Evolutionary conservation across 2,888 invertebrate species (phyloP), one percentile per base, ranked within the genome.

Genomic region (Acleris laterana): DNA sequence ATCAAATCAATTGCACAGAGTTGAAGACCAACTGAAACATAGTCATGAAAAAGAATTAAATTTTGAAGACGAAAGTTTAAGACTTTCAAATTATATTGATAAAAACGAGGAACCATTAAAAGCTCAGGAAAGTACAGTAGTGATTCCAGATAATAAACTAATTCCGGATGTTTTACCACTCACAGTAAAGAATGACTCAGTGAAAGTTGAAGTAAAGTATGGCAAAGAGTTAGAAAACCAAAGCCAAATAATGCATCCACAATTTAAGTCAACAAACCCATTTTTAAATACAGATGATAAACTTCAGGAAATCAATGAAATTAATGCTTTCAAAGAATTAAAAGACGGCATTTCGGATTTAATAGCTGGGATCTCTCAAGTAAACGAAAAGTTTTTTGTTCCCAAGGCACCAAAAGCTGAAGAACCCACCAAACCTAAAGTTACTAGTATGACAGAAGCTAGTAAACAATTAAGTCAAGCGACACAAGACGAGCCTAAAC

Each of bases 321-420:
- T 91, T 25, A 90, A 90, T 71, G 92, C 93, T 46, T 93, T 93
- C 28, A 90, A 89, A 77, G 93, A 93, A 79, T 77, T 93, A 19
- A 92, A 93, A 80, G 90, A 93, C 64, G 93, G 93, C 5, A 93
- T 93, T 72, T 91, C 92, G 38, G 93, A 93, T 75, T 82, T 93
- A 69, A 89, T 93, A 64, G 93, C 93, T 70, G 93, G 93, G 48
- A 93, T 93, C 76, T 85, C 93, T 38, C 89, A 93, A 75, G 93
- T 93, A 0, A 93, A 91, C 67, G 91, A 92, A 69, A 93, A 92
- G 74, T 72, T 93, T 53, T 92, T 89, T 72, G 76, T 86, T 66
- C 78, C 85, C 59, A 90, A 87, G 74, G 62, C 71, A 61, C 62
- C 76, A 44, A 84, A 80, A 70, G 19, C 63, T 28, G 77, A 77